Base-by-base conservation (phyloP, 2,797 vertebrate species). In the Paramormyrops hopkinsi region DNA sequence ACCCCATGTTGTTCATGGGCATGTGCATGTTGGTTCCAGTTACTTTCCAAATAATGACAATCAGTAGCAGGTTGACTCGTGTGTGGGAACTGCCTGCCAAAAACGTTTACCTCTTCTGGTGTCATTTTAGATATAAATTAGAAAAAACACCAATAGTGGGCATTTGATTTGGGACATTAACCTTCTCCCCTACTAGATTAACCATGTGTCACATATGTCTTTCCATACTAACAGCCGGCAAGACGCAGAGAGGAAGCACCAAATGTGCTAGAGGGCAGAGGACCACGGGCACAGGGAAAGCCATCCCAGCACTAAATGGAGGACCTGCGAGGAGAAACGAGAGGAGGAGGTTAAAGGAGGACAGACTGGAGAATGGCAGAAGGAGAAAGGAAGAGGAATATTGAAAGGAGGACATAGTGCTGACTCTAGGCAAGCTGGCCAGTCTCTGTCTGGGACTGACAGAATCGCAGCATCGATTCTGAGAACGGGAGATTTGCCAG, bases 401-500 rank as follows among this genome's bases (percentile, higher is more conserved):
- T n/a, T 50, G n/a, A 86, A 53, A 85, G 87, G 88, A 79, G 91
- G 82, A 90, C 46, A 90, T 91, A 93, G 91, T 94, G 94, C 94
- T 95, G 94, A 95, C 92, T 93, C 59, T 12, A 89, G 92, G 88
- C 79, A 87, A 92, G 92, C 88, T 87, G 90, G 90, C 91, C 90
- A 90, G 92, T 92, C 90, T 89, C 90, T 48, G 90, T 89, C 87
- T 90, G 86, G 85, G 91, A 92, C 90, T 92, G 88, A 88, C 90
- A 91, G 92, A 92, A 92, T 93, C 90, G 90, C 93, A 90, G 89
- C 93, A 94, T 94, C 93, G 94, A 95, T 95, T 94, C 88, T 87
- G 89, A 44, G 90, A 92, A 92, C 93, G 93, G 89, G 93, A 91
- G 91, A 84, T n/a, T 89, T 90, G 86, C 87, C 86, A 50, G 88